Percentiles rank a stretch among this genome's conserved stretches.
phyloP scores from a whole-genome alignment of 1,140 invertebrate genomes.

The Leucophenga varia region DNA sequence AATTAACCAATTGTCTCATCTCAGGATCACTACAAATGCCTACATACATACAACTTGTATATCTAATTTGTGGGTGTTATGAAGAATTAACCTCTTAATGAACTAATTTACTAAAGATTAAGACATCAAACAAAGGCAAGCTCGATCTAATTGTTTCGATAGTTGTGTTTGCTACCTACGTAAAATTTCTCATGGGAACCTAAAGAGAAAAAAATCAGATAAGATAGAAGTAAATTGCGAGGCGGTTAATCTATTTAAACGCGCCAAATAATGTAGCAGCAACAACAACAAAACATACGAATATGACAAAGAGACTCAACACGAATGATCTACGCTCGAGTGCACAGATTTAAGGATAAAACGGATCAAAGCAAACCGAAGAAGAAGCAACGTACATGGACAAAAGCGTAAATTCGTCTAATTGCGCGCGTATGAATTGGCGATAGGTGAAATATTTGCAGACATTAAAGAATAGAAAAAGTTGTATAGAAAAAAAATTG shows the following conservation, averaged over 20 bases:
- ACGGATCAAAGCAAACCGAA: conserved; percentile 34
- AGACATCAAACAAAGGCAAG: conserved; percentile 47
- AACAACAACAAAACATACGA: not conserved
- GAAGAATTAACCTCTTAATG: conserved; percentile 56
- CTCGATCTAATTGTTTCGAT: conserved; percentile 37
- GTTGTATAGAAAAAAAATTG: no score
- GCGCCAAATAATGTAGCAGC: conserved; percentile 37
- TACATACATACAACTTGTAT: not conserved
- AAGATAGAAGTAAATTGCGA: conserved; percentile 45
- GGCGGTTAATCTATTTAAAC: conserved; percentile 56
- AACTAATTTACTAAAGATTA: conserved; percentile 56
- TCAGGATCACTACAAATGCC: no score
- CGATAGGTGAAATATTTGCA: conserved; percentile 1
- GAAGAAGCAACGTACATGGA: conserved; percentile 34
- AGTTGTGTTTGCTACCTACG: conserved; percentile 6
- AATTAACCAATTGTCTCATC: no score
- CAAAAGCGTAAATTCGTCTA: conserved; percentile 47
- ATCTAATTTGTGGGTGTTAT: conserved; percentile 53
- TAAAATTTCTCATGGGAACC: no score
- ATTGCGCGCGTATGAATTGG: conserved; percentile 43
- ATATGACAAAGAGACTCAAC: not conserved
- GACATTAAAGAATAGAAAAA: no score
- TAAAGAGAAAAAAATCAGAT: conserved; percentile 27
- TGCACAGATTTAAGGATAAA: conserved; percentile 53
- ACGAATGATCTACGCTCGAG: conserved; percentile 29